Base-by-base conservation (phyloP, 2,797 vertebrate species). In the Phylloscopus collybita region DNA sequence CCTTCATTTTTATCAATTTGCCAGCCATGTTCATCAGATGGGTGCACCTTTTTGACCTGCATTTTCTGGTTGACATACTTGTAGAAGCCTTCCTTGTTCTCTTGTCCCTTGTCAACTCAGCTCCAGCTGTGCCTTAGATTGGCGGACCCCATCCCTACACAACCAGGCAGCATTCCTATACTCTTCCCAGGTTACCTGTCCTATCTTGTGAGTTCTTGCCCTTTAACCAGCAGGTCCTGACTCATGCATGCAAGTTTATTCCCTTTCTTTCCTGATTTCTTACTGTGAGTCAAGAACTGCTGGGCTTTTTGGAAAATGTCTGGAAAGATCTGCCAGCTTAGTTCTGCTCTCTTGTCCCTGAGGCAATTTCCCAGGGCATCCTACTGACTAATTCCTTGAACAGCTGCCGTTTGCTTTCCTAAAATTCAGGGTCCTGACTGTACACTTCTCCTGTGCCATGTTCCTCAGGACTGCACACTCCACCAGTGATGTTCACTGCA, bases 1-100 rank as follows among this genome's bases (percentile, higher is more conserved):
- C 4, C 1, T 50, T 45, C 6, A 2, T 54, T 81, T 32, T 54
- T 64, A 54, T 9, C 11, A 34, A 16, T 69, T 88, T 78, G 6
- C 14, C 12, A 32, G 30, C 23, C 5, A 1, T 8, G 1, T 65
- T 74, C 26, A 36, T 47, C 10, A 11, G 7, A 18, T 27, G 8
- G 2, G 3, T 36, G 32, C 0, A 1, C 7, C n/a, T 80, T 29
- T 54, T 44, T 59, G 20, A 49, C 18, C 5, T 69, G 10, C 9
- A 6, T 59, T 67, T 88, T 47, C 59, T 42, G 25, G 15, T 2
- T 76, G 49, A 45, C 10, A 38, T 29, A 50, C 13, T 14, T n/a
- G 3, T 26, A 51, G 54, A 93, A 81, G 9, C 12, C 5, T 25
- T 76, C 14, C 2, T 34, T 38, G 15, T 40, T 61, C 11, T 45